A percentile compares a stretch with the other conserved stretches of the same genome.
phyloP scores from a whole-genome alignment of 2,888 invertebrate genomes.

The Cloeon dipterum region DNA sequence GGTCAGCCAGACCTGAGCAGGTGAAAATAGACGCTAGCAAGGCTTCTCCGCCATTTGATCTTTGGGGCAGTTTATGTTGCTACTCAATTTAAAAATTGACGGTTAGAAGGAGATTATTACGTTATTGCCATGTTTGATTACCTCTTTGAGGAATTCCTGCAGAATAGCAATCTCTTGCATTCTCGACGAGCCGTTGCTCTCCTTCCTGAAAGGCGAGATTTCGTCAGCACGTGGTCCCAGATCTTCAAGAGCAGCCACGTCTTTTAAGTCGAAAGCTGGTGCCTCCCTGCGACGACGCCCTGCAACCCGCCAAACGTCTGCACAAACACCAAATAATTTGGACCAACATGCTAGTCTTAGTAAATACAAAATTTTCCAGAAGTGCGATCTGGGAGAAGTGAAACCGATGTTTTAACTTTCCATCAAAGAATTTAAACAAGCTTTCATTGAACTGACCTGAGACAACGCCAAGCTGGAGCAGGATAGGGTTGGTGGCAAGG shows the following conservation, averaged over 20 bases:
- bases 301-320: not conserved
- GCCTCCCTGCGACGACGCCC: not conserved
- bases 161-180: not conserved
- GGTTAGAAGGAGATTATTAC: no score
- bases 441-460: constrained; percentile 23
- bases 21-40: not conserved
- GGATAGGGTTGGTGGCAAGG: constrained; percentile 49
- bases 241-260: not conserved
- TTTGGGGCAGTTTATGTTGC: not conserved
- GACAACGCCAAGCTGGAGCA: constrained; percentile 53
- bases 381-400: no score
- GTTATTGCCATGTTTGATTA: not conserved
- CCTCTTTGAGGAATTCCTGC: not conserved
- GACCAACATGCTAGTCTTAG: no score
- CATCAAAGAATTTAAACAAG: not conserved
- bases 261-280: not conserved
- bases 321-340: no score
- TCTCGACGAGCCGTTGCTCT: no score
- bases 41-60: not conserved
- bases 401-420: no score
- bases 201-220: no score
- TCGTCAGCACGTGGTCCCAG: not conserved
- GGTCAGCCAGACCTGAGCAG: not conserved
- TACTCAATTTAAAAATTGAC: no score
- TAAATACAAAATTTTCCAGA: no score